Percentiles rank a stretch among this genome's conserved stretches.
phyloP scores from a whole-genome alignment of 2,888 invertebrate species.

The Phrixothrix hirtus region DNA sequence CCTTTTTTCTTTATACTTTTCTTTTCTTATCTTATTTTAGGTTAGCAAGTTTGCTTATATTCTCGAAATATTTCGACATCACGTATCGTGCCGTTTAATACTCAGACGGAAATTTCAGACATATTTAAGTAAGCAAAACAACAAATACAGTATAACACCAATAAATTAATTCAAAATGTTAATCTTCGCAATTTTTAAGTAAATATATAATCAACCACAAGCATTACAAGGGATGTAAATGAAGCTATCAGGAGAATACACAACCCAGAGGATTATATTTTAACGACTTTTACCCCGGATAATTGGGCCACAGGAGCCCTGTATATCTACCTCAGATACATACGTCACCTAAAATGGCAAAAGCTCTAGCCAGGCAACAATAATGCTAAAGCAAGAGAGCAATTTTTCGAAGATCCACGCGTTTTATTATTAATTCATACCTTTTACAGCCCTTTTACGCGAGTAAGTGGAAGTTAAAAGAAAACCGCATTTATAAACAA shows the following conservation, averaged over 20 bases:
- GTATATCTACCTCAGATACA: conserved; percentile 35
- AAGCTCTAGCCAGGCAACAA: conserved; percentile 10
- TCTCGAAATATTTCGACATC: no score
- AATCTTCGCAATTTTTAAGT: conserved; percentile 11
- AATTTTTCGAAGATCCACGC: conserved; percentile 10
- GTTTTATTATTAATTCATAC: conserved; percentile 16
- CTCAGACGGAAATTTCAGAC: no score
- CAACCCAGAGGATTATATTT: conserved; percentile 34
- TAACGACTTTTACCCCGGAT: conserved; percentile 37
- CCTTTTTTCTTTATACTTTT: conserved; percentile 15
- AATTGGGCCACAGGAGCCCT: conserved; percentile 39
- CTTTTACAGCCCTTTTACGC: conserved; percentile 10
- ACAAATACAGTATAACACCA: no score
- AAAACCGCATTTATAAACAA: conserved; percentile 18
- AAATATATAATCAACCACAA: conserved; percentile 15
- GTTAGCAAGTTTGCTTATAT: conserved; percentile 6
- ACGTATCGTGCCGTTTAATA: no score
- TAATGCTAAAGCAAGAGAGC: conserved; percentile 7
- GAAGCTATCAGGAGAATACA: conserved; percentile 10
- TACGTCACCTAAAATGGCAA: conserved; percentile 34
- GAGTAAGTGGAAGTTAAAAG: conserved; percentile 16
- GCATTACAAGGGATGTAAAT: conserved; percentile 13
- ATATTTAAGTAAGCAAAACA: no score
- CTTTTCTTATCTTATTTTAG: conserved; percentile 23
- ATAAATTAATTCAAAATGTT: no score